Conservation (phyloP, 2,797 vertebrate genomes). For the Naso thynnoides region DNA sequence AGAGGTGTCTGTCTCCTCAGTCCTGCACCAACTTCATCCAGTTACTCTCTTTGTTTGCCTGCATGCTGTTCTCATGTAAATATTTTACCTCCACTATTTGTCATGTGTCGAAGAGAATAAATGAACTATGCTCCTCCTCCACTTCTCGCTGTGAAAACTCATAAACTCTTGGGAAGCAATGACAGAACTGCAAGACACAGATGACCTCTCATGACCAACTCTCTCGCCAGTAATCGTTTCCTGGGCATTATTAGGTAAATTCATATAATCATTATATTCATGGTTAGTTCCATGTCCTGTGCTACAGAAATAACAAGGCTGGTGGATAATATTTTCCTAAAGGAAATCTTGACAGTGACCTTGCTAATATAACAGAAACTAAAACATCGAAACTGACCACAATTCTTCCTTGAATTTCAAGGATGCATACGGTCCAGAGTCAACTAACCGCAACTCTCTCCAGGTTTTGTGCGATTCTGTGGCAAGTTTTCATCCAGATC, state of each 20-base stretch:
- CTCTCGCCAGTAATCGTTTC: conserved; percentile 22
- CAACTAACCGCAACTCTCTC: conserved; percentile 35
- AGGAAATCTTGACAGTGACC: conserved; percentile 25
- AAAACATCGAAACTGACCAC: conserved; percentile 15
- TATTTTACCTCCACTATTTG: conserved; percentile 59
- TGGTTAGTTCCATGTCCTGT: background rate
- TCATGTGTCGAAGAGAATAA: conserved; percentile 54
- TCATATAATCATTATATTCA: conserved; percentile 3
- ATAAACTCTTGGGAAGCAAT: conserved; percentile 45
- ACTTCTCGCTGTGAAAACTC: conserved; percentile 61
- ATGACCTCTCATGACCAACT: conserved; percentile 24
- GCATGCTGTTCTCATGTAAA: conserved; percentile 65
- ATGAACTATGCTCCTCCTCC: conserved; percentile 47
- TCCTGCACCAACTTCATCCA: conserved; percentile 53
- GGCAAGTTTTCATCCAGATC: conserved; percentile 45
- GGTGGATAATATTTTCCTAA: conserved; percentile 23
- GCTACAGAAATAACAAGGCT: conserved; percentile 17
- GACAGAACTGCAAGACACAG: conserved; percentile 31
- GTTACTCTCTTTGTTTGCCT: conserved; percentile 55
- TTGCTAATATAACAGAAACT: conserved; percentile 30
- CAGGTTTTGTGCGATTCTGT: conserved; percentile 27
- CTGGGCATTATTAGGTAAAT: background rate
- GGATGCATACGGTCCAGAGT: conserved; percentile 21
- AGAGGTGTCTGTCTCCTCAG: conserved; percentile 25
- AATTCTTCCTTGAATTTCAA: conserved; percentile 13